Evolutionary conservation across 2,888 invertebrate species (phyloP).

Genomic region (Isoperla grammatica): DNA sequence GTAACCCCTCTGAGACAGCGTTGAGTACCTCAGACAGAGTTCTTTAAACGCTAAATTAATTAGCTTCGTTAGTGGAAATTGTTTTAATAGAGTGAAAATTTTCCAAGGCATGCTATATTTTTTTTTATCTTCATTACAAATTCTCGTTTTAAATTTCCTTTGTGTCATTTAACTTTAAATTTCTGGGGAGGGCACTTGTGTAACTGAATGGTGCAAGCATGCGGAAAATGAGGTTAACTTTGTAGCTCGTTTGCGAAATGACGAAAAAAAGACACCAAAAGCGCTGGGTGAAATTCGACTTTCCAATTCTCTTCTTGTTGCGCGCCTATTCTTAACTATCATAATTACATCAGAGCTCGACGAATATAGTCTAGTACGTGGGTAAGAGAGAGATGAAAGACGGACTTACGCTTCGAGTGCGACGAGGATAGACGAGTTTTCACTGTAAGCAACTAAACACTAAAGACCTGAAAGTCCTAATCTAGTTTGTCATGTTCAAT

Average conservation of each 20-base stretch:
- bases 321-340: background rate
- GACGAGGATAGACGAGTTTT: background rate
- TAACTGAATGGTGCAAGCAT: background rate
- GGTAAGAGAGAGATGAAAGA: conserved; percentile 4
- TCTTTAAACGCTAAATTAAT: conserved; percentile 1
- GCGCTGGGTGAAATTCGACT: background rate
- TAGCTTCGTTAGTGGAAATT: background rate
- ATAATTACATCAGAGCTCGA: conserved; percentile 1
- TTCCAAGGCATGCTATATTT: background rate
- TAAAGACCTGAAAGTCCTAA: conserved; percentile 12
- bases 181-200: background rate
- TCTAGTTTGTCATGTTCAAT: conserved; percentile 27
- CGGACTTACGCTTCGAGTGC: background rate
- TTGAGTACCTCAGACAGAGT: too few relatives aligned
- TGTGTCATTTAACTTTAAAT: conserved; percentile 14
- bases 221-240: background rate
- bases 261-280: background rate
- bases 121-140: conserved; percentile 10
- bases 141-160: conserved; percentile 13
- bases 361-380: background rate
- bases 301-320: background rate
- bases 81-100: background rate
- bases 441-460: background rate
- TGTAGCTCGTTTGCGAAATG: background rate
- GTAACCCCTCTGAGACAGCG: too few relatives aligned